Evolutionary conservation across 2,888 invertebrate genomes (phyloP), one percentile per base, ranked within the genome.

Genomic region (Cantharis nigra): DNA sequence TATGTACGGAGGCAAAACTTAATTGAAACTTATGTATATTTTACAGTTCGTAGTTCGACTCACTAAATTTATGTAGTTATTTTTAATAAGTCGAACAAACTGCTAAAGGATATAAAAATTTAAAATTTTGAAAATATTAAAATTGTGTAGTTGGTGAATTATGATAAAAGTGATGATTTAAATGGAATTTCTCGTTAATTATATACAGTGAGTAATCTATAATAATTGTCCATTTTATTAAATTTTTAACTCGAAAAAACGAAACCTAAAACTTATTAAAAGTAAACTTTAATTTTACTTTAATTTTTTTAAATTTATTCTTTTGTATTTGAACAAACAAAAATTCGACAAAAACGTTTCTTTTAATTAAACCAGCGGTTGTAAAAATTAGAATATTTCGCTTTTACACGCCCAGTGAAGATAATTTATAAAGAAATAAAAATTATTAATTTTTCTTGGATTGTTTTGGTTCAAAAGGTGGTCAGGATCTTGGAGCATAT

Each of bases 21-120:
- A 86, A 86, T 86, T 86, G 85, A 83, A 83, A 83, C 75, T 75
- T 72, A 69, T 77, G 75, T 81, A 78, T 81, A 84, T 83, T 83
- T 81, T 82, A 82, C 81, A 80, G 83, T 83, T 81, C 83, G 83
- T 81, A 79, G 78, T 67, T 76, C 71, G 75, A 80, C 82, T 84
- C 82, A 81, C 79, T 81, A 81, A 78, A 78, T 78, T 78, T 75
- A 73, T 78, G 78, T 71, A 73, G 49, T 70, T 69, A 71, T 20
- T 49, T 49, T 63, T 65, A 49, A 75, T 76, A 76, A 75, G 75
- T 71, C 62, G 75, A 71, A 67, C 23, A 23, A 49, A 49, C n/a
- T 49, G 49, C 49, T 49, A 49, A 49, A 49, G 49, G 49, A 49
- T 49, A 49, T n/a, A 49, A 49, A 49, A 49, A 49, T 49, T 49